phyloP scores from a whole-genome alignment of 1,140 invertebrate genomes.

The Penaeus japonicus region DNA sequence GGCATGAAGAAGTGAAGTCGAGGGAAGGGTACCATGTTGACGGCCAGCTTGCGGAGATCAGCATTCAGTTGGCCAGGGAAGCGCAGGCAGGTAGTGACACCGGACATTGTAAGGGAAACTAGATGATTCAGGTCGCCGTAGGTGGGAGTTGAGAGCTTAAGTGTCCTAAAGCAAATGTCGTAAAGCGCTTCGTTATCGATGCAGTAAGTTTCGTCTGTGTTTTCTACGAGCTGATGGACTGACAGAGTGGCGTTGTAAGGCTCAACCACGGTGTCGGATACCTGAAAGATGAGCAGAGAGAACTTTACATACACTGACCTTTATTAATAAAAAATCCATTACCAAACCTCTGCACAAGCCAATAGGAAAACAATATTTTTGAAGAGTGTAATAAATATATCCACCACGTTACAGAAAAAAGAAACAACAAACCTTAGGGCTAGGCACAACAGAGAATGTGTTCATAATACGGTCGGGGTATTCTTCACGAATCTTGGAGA shows the following conservation, averaged over 20 bases:
- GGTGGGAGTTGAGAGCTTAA: conserved; percentile 40
- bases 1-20: conserved; percentile 49
- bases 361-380: too few species aligned
- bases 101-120: conserved; percentile 43
- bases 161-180: conserved; percentile 46
- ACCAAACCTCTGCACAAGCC: too few species aligned
- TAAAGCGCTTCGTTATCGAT: conserved; percentile 44
- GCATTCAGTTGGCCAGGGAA: conserved; percentile 44
- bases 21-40: conserved; percentile 45
- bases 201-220: conserved; percentile 47
- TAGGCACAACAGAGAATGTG: conserved; percentile 45
- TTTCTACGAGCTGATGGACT: conserved; percentile 44
- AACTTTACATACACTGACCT: too few species aligned
- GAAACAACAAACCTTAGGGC: conserved; percentile 30
- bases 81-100: conserved; percentile 41
- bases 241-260: conserved; percentile 44
- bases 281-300: not conserved
- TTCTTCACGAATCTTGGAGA: conserved; percentile 45
- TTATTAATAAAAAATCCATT: too few species aligned
- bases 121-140: conserved; percentile 42
- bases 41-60: conserved; percentile 38
- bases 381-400: too few species aligned
- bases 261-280: conserved; percentile 43
- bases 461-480: conserved; percentile 45
- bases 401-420: not conserved